Evolutionary conservation across 2,113 vertebrate genomes (phyloP).

Genomic region (Acrocephalus kingi): DNA sequence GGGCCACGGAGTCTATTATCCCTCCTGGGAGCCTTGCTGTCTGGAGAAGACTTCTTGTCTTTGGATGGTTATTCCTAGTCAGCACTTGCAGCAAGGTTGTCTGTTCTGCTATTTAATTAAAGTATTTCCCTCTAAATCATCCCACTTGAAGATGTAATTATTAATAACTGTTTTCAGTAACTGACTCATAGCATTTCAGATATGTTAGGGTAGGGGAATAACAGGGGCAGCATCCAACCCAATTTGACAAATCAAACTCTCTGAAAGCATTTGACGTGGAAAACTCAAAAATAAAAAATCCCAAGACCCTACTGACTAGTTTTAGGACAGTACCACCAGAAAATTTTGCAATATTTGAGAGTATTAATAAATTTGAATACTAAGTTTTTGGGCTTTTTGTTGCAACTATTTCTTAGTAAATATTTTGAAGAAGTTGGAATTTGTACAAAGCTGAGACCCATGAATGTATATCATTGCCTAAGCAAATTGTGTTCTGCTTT

Average conservation of each 20-base stretch:
- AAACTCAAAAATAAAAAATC: neutral
- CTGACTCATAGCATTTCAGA: neutral
- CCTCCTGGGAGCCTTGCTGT: neutral
- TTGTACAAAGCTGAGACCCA: neutral
- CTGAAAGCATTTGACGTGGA: neutral
- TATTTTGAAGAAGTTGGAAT: slow-evolving; percentile 8
- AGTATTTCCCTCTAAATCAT: neutral
- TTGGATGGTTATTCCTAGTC: neutral
- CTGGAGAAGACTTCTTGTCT: neutral
- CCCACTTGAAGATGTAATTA: neutral
- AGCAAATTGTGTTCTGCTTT: slow-evolving; percentile 13
- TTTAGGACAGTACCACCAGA: neutral
- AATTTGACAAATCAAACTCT: neutral
- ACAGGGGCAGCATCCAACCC: neutral
- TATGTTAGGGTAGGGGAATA: neutral
- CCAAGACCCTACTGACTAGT: neutral
- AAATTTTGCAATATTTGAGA: neutral
- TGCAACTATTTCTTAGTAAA: neutral
- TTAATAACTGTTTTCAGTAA: neutral
- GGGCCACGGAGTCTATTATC: neutral
- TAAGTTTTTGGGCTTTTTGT: neutral
- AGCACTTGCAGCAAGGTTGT: neutral
- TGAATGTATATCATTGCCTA: neutral
- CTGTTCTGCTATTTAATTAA: neutral
- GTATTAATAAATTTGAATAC: neutral